These are phyloP conservation scores for Ctenopoma kingsleyae DNA, from an alignment of 2,797 vertebrate species.

Conservation along the genomic window DNA sequence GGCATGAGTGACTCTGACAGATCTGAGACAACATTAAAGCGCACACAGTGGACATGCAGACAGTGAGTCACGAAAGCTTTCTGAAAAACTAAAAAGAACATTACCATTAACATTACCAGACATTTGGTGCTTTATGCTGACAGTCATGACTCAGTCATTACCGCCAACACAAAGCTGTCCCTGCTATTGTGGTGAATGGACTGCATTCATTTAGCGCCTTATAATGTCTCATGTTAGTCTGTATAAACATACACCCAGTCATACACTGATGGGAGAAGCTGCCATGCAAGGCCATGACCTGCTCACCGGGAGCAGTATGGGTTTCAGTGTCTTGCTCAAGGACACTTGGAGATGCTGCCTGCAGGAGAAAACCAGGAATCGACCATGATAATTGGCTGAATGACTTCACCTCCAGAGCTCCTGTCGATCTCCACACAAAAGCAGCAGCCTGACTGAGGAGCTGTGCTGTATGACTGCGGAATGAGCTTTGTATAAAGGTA, in stretches of 20 bases:
- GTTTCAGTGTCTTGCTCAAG: constrained; percentile 37
- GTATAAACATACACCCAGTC: constrained; percentile 8
- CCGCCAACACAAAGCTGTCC: constrained; percentile 28
- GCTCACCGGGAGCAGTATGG: constrained; percentile 40
- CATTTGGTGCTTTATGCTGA: constrained; percentile 31
- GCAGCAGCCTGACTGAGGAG: constrained; percentile 14
- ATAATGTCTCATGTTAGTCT: constrained; percentile 19
- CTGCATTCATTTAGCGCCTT: constrained; percentile 27
- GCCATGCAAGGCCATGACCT: constrained; percentile 55
- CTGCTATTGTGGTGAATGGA: constrained; percentile 39
- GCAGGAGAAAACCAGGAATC: constrained; percentile 1
- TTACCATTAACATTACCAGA: constrained; percentile 10
- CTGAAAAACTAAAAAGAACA: constrained; percentile 10
- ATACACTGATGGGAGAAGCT: constrained; percentile 29
- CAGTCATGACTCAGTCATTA: constrained; percentile 31
- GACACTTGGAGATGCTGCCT: constrained; percentile 51
- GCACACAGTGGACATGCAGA: constrained; percentile 18
- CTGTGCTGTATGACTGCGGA: constrained; percentile 14
- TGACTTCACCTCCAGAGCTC: constrained; percentile 2
- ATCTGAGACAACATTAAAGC: constrained; percentile 25
- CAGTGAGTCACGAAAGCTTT: constrained; percentile 8
- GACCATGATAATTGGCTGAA: constrained; percentile 2
- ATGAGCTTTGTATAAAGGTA: constrained; percentile 30
- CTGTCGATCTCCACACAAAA: neutral
- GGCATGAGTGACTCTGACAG: neutral